phyloP scores from a whole-genome alignment of 1,140 invertebrate species.

The Probaryconus sp. region DNA sequence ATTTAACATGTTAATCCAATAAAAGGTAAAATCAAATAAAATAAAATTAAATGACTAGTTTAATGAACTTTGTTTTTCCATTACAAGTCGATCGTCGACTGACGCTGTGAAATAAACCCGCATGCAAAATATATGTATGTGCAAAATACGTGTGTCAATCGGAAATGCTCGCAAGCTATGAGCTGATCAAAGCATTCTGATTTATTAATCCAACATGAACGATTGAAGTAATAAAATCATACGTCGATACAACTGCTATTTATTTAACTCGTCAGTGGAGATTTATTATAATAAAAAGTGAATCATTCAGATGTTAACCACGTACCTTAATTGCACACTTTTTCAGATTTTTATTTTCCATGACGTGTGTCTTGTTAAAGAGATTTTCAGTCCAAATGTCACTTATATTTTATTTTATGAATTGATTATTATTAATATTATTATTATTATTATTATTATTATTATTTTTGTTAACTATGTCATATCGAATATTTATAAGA shows the following conservation, averaged over 20 bases:
- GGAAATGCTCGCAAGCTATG: conserved; percentile 15
- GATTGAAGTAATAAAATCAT: conserved; percentile 36
- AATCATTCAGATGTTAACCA: too few relatives aligned
- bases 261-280: conserved; percentile 12
- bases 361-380: too few relatives aligned
- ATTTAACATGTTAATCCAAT: conserved; percentile 7
- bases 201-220: conserved; percentile 31
- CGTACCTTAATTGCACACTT: too few relatives aligned
- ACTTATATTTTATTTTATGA: too few relatives aligned
- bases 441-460: too few relatives aligned
- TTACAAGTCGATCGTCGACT: conserved; percentile 22
- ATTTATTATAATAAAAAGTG: conserved; percentile 1
- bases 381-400: too few relatives aligned
- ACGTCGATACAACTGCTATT: not conserved
- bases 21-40: conserved; percentile 12
- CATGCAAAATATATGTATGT: too few relatives aligned
- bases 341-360: too few relatives aligned
- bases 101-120: conserved; percentile 15
- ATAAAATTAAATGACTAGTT: conserved; percentile 19
- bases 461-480: too few relatives aligned
- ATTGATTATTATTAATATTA: too few relatives aligned
- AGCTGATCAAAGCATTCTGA: conserved; percentile 22
- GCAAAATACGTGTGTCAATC: conserved; percentile 27
- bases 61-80: conserved; percentile 40
- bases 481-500: too few relatives aligned